Base-by-base conservation (phyloP, 2,113 vertebrate species). In the Edolisoma coerulescens region DNA sequence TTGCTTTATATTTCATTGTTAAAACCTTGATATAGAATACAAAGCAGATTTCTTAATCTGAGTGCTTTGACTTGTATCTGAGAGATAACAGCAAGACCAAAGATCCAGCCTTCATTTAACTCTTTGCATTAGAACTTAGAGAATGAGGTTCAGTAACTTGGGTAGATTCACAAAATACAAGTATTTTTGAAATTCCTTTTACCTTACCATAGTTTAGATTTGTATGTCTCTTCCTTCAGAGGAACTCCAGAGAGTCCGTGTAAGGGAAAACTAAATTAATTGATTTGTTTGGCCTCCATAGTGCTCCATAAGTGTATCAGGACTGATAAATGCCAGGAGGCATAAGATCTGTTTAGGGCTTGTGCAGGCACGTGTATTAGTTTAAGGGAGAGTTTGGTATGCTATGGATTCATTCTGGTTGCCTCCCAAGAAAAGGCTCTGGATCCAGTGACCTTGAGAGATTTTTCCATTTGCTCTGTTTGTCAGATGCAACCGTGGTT, bases 261-360 rank as follows among this genome's bases (percentile, higher is more conserved):
- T 30, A 42, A 22, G 6, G 13, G 16, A 71, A 84, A 30, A 54
- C 13, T 35, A 30, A 84, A 59, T 59, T 0, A 50, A 59, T 53
- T 76, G 3, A 21, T 84, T 54, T 61, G 14, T 81, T 89, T 63
- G 64, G 21, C 33, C 11, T 79, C 24, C 21, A 4, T 22, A 57
- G 7, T 1, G 0, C 42, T 87, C 37, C 0, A 0, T 44, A 71
- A 39, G 13, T 53, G 3, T 70, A 63, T 63, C 44, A 59, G 16
- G 18, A 10, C 47, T 76, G 44, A 68, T 56, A 20, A 83, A 60
- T 54, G 11, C 28, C 53, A 52, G 82, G 37, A 93, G 24, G 23
- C 13, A 7, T 47, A 83, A 49, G 6, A 79, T 20, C 23, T 81
- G 4, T 53, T 57, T 49, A 45, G 63, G 20, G 35, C 56, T 47